phyloP scores from a whole-genome alignment of 1,140 invertebrate species.

The Aphelenchoides besseyi region DNA sequence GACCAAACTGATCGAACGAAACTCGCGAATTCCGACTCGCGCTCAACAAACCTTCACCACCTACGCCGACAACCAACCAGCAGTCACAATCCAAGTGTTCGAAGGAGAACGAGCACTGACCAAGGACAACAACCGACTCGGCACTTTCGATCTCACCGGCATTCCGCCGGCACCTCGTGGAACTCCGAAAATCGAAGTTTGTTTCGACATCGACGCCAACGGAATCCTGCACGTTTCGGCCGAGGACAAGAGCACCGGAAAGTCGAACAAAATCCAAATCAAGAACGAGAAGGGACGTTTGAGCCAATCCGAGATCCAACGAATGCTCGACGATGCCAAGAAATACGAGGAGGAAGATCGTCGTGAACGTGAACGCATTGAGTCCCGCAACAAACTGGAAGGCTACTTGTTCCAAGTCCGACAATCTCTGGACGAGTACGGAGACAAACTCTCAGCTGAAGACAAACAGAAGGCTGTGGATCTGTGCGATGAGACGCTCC shows the following conservation, averaged over 20 bases:
- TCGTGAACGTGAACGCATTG: slow-evolving; percentile 77
- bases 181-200: slow-evolving; percentile 69
- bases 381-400: slow-evolving; percentile 85
- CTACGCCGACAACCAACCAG: slow-evolving; percentile 92
- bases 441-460: slow-evolving; percentile 72
- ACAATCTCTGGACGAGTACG: slow-evolving; percentile 75
- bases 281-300: slow-evolving; percentile 86
- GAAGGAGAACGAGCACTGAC: slow-evolving; percentile 71
- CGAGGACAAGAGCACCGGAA: slow-evolving; percentile 75
- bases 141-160: slow-evolving; percentile 69
- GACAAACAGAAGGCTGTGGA: slow-evolving; percentile 82
- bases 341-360: slow-evolving; percentile 87
- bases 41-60: slow-evolving; percentile 94
- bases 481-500: slow-evolving; percentile 86
- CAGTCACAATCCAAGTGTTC: slow-evolving; percentile 80
- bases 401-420: slow-evolving; percentile 89
- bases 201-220: slow-evolving; percentile 71
- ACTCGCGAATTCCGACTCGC: slow-evolving; percentile 92
- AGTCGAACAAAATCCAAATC: slow-evolving; percentile 95
- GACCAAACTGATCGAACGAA: slow-evolving; percentile 74
- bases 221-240: slow-evolving; percentile 66
- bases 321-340: slow-evolving; percentile 94
- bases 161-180: slow-evolving; percentile 70
- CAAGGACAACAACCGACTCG: slow-evolving; percentile 69
- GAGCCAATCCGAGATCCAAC: slow-evolving; percentile 91